These are phyloP conservation scores for Clarias pachynema DNA, from an alignment of 2,797 vertebrate species.

Conservation along the genomic window DNA sequence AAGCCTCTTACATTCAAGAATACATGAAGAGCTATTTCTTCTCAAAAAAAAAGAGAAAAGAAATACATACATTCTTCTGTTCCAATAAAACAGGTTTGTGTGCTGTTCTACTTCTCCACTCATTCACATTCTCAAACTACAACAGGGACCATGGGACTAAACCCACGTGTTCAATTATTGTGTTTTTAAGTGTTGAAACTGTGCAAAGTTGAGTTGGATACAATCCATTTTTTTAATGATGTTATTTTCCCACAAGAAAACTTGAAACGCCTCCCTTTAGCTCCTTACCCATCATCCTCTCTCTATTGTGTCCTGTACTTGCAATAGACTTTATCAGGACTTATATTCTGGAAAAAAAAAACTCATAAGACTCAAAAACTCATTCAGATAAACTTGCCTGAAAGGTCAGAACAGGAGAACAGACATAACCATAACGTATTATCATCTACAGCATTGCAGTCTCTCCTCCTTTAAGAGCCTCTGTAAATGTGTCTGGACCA, in stretches of 20 bases:
- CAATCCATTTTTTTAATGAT: not conserved
- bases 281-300: not conserved
- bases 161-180: not conserved
- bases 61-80: no score
- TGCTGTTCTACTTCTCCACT: slow-evolving; percentile 15
- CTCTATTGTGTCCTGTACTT: not conserved
- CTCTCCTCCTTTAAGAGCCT: slow-evolving; percentile 19
- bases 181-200: not conserved
- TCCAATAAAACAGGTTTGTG: not conserved
- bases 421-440: not conserved
- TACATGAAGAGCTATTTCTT: slow-evolving; percentile 12
- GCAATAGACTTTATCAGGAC: not conserved
- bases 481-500: slow-evolving; percentile 38
- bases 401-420: slow-evolving; percentile 26
- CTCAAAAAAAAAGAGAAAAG: no score
- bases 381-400: slow-evolving; percentile 17
- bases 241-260: not conserved
- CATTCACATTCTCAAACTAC: slow-evolving; percentile 16
- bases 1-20: slow-evolving; percentile 22
- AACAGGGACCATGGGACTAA: not conserved
- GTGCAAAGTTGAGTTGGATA: not conserved
- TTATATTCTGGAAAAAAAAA: not conserved
- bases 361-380: not conserved
- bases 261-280: not conserved
- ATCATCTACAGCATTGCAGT: not conserved